phyloP scores from a whole-genome alignment of 2,797 vertebrate genomes.

The Lepus oiostolus region DNA sequence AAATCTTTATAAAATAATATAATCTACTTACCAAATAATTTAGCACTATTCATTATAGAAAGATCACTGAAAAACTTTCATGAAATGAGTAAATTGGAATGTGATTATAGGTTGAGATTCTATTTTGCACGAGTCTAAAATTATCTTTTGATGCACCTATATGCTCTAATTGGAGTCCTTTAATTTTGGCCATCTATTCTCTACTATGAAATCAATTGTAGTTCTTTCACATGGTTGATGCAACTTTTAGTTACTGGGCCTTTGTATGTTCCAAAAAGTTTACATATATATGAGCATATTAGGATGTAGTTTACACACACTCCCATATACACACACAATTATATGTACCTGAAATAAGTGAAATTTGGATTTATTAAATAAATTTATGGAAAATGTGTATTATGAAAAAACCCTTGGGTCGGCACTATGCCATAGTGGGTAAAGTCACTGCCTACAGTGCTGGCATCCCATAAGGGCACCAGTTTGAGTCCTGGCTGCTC shows the following conservation, averaged over 20 bases:
- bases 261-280: not conserved
- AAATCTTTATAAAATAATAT: not conserved
- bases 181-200: not conserved
- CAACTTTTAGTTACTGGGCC: not conserved
- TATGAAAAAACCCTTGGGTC: too few relatives aligned
- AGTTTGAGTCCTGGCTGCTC: too few relatives aligned
- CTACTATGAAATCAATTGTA: not conserved
- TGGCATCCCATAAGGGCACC: too few relatives aligned
- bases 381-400: too few relatives aligned
- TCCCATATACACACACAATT: too few relatives aligned
- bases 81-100: constrained; percentile 37
- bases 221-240: not conserved
- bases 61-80: not conserved
- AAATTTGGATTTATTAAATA: too few relatives aligned
- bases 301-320: not conserved
- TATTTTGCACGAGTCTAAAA: constrained; percentile 54
- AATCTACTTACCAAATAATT: not conserved
- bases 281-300: too few relatives aligned
- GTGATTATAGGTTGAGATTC: not conserved
- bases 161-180: not conserved
- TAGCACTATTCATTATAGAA: not conserved
- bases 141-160: not conserved
- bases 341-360: too few relatives aligned
- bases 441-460: too few relatives aligned
- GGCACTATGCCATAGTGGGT: too few relatives aligned